phyloP scores from a whole-genome alignment of 2,888 invertebrate species.

The Xestobium rufovillosum region DNA sequence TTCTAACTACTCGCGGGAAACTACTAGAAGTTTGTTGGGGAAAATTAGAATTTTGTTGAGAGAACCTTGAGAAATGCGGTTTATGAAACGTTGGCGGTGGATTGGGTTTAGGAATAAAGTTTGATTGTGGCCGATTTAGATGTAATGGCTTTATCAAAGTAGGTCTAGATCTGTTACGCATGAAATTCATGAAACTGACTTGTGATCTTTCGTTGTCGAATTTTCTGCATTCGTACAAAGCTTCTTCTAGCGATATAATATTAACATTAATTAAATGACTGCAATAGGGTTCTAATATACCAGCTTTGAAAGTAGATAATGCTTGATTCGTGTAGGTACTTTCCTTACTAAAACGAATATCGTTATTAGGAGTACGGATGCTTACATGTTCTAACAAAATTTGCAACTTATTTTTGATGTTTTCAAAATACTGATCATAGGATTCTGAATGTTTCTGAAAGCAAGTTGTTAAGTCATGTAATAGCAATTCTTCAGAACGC shows the following conservation, averaged over 20 bases:
- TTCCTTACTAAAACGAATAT: constrained; percentile 14
- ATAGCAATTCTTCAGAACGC: constrained; percentile 17
- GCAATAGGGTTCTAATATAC: constrained; percentile 17
- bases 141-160: constrained; percentile 2
- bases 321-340: constrained; percentile 14
- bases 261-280: constrained; percentile 13
- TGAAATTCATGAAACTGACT: constrained; percentile 15
- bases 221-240: constrained; percentile 15
- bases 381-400: constrained; percentile 21
- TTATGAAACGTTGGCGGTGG: too few species aligned
- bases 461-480: constrained; percentile 18
- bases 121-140: too few species aligned
- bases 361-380: constrained; percentile 7
- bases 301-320: constrained; percentile 13
- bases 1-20: too few species aligned
- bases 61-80: too few species aligned
- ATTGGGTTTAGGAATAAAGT: too few species aligned
- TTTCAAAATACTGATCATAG: constrained; percentile 20
- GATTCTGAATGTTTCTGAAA: constrained; percentile 17
- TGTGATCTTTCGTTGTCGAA: constrained; percentile 16
- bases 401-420: constrained; percentile 22
- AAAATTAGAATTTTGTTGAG: too few species aligned
- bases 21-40: too few species aligned
- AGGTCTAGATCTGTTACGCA: too few species aligned
- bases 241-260: constrained; percentile 12